These are phyloP conservation scores for Pseudomyrmex flavicornis DNA, from an alignment of 1,140 invertebrate genomes.

Conservation along the genomic window DNA sequence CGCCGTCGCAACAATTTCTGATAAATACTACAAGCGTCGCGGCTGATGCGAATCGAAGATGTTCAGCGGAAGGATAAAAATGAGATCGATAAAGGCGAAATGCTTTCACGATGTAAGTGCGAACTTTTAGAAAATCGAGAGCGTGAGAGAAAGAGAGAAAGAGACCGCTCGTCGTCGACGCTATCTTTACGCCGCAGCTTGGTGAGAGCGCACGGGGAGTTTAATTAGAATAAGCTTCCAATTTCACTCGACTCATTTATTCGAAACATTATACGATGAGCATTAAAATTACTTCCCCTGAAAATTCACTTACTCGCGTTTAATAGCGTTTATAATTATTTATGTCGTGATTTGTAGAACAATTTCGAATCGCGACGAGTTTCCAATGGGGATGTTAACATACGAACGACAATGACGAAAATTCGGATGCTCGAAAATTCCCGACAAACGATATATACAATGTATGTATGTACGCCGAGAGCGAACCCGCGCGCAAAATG, in stretches of 20 bases:
- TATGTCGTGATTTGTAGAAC: background rate
- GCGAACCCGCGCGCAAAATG: background rate
- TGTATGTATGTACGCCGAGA: too few species aligned
- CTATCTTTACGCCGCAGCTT: background rate
- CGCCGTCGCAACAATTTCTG: conserved; percentile 43
- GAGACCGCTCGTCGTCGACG: too few species aligned
- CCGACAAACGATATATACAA: background rate
- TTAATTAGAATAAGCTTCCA: conserved; percentile 9
- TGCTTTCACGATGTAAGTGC: conserved; percentile 42
- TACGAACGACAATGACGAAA: conserved; percentile 34
- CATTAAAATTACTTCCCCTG: background rate
- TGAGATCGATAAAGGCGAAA: conserved; percentile 44
- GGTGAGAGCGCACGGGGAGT: conserved; percentile 2
- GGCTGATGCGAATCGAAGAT: conserved; percentile 36
- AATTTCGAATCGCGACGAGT: background rate
- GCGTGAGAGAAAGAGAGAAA: background rate
- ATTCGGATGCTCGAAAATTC: conserved; percentile 44
- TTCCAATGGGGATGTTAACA: conserved; percentile 1
- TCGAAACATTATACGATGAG: background rate
- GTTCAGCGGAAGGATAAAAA: conserved; percentile 23
- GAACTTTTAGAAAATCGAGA: conserved; percentile 29
- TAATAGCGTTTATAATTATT: background rate
- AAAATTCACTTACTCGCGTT: background rate
- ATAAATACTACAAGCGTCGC: conserved; percentile 51
- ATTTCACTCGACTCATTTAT: background rate